Evolutionary conservation across 1,140 invertebrate species (phyloP).

Genomic region (Brachionus sp.): DNA sequence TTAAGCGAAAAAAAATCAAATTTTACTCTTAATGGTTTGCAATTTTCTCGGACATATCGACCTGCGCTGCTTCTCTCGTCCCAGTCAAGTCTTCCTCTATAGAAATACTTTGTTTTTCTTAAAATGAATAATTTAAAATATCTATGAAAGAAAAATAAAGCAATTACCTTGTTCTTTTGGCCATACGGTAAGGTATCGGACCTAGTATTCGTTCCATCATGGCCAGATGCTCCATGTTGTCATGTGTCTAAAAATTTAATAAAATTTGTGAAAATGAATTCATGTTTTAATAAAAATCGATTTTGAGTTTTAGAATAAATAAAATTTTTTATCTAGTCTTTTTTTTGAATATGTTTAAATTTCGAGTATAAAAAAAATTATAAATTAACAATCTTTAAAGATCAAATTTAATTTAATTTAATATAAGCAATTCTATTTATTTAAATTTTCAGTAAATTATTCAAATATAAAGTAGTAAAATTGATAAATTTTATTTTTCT

Average conservation of each 20-base stretch:
- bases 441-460: no score
- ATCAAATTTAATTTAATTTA: no score
- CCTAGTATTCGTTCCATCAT: conserved; percentile 99
- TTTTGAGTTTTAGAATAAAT: no score
- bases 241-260: conserved; percentile 75
- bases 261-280: not conserved
- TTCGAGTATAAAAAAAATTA: no score
- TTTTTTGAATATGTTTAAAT: no score
- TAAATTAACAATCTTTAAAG: no score
- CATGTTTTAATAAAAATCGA: no score
- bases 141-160: not conserved
- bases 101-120: conserved; percentile 59
- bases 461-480: no score
- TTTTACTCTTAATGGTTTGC: conserved; percentile 84
- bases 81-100: conserved; percentile 58
- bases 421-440: no score
- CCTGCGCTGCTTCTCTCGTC: conserved; percentile 55
- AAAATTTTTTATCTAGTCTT: no score
- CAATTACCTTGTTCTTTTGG: conserved; percentile 75
- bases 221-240: conserved; percentile 96
- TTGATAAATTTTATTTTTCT: no score
- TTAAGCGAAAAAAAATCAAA: not conserved
- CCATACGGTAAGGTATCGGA: conserved; percentile 89
- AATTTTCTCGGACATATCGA: conserved; percentile 71
- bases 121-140: conserved; percentile 62